Evolutionary conservation across 30 jellyfish, hydroid and myxozoan species (phyloP), one percentile per base, ranked within the genome.

Genomic region (Sanderia malayensis): DNA sequence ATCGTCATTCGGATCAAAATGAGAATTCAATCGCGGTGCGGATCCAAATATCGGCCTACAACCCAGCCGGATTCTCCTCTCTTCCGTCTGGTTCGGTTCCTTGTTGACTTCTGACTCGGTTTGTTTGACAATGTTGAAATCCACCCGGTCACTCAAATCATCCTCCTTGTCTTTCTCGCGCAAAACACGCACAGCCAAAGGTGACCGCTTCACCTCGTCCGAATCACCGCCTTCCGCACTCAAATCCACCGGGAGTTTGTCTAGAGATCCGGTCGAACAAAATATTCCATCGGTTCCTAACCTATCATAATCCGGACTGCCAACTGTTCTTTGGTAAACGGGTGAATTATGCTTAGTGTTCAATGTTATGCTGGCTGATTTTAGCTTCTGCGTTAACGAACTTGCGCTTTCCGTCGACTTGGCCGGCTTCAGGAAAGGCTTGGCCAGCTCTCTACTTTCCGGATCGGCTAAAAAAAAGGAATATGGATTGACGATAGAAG

Each of bases 391-490:
- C 11, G 22, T 17, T 19, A 31, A 9, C 30, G 1, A 11, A 46
- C 77, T 73, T 19, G 79, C 79, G 34, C 60, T 25, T 44, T 21
- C 60, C 29, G 74, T 87, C 13, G 94, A 79, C 7, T 68, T 68
- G 17, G 46, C 41, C 11, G 76, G 69, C 1, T 95, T 41, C 13
- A 92, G 80, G 55, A 84, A 92, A 13, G 95, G 96, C 61, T 89
- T 73, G 68, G 99, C 99, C 28, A 66, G 72, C 60, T 77, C 53
- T 65, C 74, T 92, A 1, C 96, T 91, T 53, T 31, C 70, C 0
- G 86, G 77, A 80, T 92, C 99, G 84, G 68, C 11, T 55, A 65
- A 26, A 46, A 64, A 31, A 21, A 47, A 1, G 22, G 17, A 62
- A n/a, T n/a, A n/a, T n/a, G n/a, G n/a, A n/a, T n/a, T n/a, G n/a